phyloP scores from a whole-genome alignment of 2,888 invertebrate genomes.

The Ischnura elegans region DNA sequence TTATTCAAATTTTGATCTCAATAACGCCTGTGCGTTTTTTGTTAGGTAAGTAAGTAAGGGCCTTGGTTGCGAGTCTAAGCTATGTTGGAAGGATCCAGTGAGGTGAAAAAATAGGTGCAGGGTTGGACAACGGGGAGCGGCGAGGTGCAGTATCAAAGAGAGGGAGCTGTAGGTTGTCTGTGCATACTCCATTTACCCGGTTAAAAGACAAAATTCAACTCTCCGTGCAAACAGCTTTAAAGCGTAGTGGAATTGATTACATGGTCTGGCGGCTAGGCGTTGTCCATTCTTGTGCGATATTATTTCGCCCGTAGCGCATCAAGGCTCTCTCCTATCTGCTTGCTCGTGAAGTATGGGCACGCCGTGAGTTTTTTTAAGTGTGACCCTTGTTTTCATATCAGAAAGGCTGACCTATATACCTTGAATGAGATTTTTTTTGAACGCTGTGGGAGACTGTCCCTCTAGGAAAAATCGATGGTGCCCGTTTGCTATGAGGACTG shows the following conservation, averaged over 20 bases:
- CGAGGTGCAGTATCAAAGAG: not conserved
- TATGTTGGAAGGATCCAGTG: not conserved
- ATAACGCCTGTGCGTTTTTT: too few species aligned
- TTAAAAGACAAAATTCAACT: conserved; percentile 17
- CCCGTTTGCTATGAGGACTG: not conserved
- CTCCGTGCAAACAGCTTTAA: conserved; percentile 1
- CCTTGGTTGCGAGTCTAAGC: too few species aligned
- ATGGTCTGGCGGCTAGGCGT: not conserved
- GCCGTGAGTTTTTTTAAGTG: not conserved
- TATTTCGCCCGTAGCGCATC: not conserved
- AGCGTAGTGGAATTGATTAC: not conserved
- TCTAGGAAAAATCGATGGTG: not conserved
- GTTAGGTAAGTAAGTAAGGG: too few species aligned
- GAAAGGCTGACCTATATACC: conserved; percentile 17
- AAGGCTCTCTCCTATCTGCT: too few species aligned
- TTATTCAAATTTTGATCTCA: too few species aligned
- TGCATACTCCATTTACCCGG: conserved; percentile 17
- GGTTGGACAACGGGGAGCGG: not conserved
- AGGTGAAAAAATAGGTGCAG: not conserved
- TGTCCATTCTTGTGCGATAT: not conserved
- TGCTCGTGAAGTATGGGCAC: not conserved
- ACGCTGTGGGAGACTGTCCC: not conserved
- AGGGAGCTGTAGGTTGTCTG: not conserved
- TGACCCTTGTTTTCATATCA: not conserved
- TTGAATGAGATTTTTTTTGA: not conserved